These are phyloP conservation scores for Alouatta palliata DNA, from an alignment of 2,113 vertebrate species.

Conservation along the genomic window DNA sequence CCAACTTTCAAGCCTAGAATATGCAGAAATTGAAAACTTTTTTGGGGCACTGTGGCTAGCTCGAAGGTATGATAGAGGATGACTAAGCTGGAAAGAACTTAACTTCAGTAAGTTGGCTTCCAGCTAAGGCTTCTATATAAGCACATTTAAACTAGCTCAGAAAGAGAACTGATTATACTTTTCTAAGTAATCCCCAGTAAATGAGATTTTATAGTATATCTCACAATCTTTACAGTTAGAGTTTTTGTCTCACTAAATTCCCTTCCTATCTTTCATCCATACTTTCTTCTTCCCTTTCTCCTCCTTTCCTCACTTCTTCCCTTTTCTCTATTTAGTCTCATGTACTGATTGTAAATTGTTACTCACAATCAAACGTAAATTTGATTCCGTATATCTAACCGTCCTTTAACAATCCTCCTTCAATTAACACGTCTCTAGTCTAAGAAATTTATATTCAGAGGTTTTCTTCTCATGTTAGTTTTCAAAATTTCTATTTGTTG, in stretches of 20 bases:
- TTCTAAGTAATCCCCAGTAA: not conserved
- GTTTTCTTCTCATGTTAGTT: not conserved
- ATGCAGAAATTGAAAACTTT: slow-evolving; percentile 41
- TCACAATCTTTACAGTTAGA: not conserved
- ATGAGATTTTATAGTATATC: not conserved
- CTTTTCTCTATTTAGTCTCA: not conserved
- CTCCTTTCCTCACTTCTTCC: not conserved
- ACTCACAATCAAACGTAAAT: not conserved
- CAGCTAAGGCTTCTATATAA: not conserved
- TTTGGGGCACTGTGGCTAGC: not conserved
- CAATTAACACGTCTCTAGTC: not conserved
- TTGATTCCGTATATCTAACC: not conserved
- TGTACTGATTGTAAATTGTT: not conserved
- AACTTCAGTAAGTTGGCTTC: not conserved
- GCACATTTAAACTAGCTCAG: not conserved
- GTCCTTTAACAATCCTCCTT: not conserved
- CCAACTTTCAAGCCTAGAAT: slow-evolving; percentile 51
- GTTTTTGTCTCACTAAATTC: not conserved
- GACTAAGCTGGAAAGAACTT: not conserved
- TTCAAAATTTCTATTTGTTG: not conserved
- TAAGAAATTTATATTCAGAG: not conserved
- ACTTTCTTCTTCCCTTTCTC: not conserved
- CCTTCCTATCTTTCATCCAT: not conserved
- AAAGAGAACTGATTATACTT: not conserved
- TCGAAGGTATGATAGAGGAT: not conserved